Evolutionary conservation across 1,140 invertebrate species (phyloP).

Genomic region (Drosophila kepulauana): DNA sequence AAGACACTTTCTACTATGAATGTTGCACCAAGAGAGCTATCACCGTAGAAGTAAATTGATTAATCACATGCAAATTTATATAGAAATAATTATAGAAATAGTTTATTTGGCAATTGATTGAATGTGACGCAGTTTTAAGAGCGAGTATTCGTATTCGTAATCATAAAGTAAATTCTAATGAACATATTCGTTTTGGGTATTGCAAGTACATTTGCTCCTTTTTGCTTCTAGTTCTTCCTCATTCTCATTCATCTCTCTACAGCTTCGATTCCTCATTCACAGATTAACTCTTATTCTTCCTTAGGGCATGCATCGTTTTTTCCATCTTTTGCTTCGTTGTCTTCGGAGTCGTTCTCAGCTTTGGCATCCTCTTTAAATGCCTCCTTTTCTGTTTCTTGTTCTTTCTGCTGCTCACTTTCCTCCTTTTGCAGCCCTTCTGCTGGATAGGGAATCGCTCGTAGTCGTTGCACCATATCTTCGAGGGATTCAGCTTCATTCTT

Average conservation of each 20-base stretch:
- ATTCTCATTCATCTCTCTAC: not conserved
- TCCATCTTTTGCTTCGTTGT: not conserved
- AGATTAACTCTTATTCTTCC: no score
- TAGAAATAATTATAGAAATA: conserved; percentile 24
- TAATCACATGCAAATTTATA: not conserved
- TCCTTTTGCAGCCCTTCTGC: not conserved
- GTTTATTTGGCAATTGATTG: conserved; percentile 33
- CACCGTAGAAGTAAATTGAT: not conserved
- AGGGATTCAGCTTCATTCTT: conserved; percentile 48
- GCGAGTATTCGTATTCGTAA: conserved; percentile 56
- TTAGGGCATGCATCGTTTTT: no score
- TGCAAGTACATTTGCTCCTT: no score
- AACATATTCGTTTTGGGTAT: conserved; percentile 54
- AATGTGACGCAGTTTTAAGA: conserved; percentile 25
- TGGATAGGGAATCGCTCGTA: conserved; percentile 66
- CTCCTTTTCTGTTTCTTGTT: not conserved
- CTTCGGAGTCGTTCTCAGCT: not conserved
- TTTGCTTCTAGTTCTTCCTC: not conserved
- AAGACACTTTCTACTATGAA: no score
- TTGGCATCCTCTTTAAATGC: no score
- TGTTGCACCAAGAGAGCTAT: no score
- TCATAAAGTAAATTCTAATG: conserved; percentile 46
- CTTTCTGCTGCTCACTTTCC: not conserved
- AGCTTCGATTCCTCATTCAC: no score
- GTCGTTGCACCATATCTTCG: conserved; percentile 75